These are phyloP conservation scores for Atta colombica DNA, from an alignment of 1,140 invertebrate genomes.

Conservation along the genomic window DNA sequence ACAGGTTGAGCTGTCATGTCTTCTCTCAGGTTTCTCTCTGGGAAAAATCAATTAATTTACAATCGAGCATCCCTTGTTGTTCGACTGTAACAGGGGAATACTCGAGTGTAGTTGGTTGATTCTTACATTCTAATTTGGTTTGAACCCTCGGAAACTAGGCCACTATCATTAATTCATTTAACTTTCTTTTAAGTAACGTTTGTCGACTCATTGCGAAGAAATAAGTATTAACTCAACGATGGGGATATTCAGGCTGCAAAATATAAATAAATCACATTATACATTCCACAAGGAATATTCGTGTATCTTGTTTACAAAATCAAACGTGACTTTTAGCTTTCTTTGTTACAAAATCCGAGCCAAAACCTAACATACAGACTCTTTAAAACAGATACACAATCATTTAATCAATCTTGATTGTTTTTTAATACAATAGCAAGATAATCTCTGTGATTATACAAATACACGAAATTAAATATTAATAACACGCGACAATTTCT, in stretches of 20 bases:
- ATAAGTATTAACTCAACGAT: not conserved
- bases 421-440: not conserved
- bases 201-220: not conserved
- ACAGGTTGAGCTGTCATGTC: too few species aligned
- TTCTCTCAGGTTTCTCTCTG: too few species aligned
- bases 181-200: not conserved
- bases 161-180: not conserved
- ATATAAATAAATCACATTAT: constrained; percentile 8
- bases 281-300: constrained; percentile 4
- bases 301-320: constrained; percentile 48
- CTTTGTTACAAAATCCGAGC: constrained; percentile 36
- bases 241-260: not conserved
- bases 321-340: constrained; percentile 9
- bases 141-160: too few species aligned
- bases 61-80: too few species aligned
- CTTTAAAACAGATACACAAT: constrained; percentile 19
- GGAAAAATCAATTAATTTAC: too few species aligned
- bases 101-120: too few species aligned
- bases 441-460: constrained; percentile 37
- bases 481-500: constrained; percentile 99
- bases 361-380: constrained; percentile 19
- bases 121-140: too few species aligned
- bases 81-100: too few species aligned
- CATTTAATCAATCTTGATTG: not conserved
- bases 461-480: constrained; percentile 92